Conservation (phyloP, 2,113 vertebrate species). For the Saccopteryx leptura region DNA sequence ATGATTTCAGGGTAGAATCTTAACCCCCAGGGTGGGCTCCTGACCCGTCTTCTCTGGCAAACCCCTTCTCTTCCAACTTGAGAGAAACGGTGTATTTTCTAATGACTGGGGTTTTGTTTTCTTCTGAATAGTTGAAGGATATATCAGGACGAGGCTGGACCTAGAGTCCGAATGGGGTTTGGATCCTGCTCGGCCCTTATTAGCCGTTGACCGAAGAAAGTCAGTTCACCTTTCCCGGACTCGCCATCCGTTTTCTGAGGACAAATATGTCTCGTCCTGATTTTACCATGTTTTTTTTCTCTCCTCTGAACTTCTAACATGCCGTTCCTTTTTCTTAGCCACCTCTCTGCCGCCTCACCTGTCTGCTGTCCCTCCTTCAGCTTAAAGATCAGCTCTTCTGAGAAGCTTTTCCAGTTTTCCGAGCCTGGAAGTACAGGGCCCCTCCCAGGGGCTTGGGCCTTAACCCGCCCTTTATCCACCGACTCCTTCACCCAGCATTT, state of each 20-base stretch:
- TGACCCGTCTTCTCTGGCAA: background rate
- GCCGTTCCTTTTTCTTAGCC: background rate
- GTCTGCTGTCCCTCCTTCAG: background rate
- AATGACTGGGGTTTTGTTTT: background rate
- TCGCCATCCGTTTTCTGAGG: background rate
- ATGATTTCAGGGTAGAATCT: background rate
- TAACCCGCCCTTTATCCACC: too few relatives aligned
- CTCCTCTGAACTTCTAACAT: background rate
- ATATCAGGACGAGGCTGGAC: background rate
- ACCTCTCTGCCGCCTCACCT: background rate
- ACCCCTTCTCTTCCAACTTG: background rate
- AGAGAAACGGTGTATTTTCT: background rate
- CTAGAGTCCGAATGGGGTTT: background rate
- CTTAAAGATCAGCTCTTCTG: background rate
- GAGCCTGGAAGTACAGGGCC: background rate
- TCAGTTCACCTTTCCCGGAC: background rate
- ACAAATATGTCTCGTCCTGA: background rate
- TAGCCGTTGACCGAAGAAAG: background rate
- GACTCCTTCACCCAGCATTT: background rate
- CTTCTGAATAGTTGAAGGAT: background rate
- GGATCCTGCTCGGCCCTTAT: background rate
- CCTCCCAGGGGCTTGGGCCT: background rate
- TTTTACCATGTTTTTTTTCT: background rate
- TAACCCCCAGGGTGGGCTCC: background rate
- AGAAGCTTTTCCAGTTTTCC: background rate